These are phyloP conservation scores for Thymallus thymallus DNA, from an alignment of 2,113 vertebrate species.

Conservation along the genomic window DNA sequence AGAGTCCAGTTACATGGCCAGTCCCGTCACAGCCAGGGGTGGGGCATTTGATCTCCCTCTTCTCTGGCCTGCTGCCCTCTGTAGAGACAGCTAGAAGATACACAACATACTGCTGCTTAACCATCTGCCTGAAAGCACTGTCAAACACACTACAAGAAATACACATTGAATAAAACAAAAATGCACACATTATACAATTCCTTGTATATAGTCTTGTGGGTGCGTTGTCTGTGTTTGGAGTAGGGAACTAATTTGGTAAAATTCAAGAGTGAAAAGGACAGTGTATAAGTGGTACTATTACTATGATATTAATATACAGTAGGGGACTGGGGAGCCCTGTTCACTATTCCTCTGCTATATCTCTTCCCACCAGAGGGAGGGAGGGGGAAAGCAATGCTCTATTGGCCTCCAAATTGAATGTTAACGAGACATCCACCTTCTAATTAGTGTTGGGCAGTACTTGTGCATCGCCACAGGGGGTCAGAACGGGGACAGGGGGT, in stretches of 20 bases:
- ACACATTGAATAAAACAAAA: no score
- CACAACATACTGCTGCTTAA: neutral
- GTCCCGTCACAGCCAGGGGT: conserved; percentile 97
- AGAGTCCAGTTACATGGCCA: conserved; percentile 93
- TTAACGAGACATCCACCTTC: conserved; percentile 74
- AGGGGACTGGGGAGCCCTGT: no score
- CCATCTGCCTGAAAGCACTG: no score
- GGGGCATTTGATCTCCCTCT: conserved; percentile 96
- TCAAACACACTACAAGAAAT: no score
- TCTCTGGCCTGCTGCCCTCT: conserved; percentile 92
- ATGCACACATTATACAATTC: no score
- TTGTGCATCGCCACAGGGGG: conserved; percentile 52
- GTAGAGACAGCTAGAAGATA: conserved; percentile 14
- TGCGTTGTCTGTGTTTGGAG: no score
- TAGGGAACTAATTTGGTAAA: no score
- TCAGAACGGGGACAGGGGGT: conserved; percentile 51
- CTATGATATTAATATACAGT: no score
- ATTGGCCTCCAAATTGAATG: conserved; percentile 77
- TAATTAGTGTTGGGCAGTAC: conserved; percentile 73
- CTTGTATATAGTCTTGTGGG: no score
- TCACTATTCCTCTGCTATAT: neutral
- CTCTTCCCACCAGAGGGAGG: neutral
- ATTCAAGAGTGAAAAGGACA: no score
- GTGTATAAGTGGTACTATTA: no score
- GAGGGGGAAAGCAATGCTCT: conserved; percentile 50